phyloP scores from a whole-genome alignment of 2,888 invertebrate genomes.

The Lasioglossum pauxillum region DNA sequence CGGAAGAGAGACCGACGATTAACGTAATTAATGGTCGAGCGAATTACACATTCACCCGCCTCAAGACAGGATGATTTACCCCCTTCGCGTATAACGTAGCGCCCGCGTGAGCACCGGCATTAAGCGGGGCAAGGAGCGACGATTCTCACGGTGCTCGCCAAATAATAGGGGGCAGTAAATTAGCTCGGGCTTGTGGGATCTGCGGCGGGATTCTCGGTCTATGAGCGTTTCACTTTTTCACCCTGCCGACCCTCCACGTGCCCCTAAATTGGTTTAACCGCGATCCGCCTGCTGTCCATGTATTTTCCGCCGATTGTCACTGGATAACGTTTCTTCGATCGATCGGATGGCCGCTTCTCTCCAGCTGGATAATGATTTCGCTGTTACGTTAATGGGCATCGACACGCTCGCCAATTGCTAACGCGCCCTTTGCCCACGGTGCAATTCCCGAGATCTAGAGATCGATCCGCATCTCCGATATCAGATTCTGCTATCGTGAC shows the following conservation, averaged over 20 bases:
- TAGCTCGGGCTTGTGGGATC: slow-evolving; percentile 36
- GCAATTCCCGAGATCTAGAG: neutral
- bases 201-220: slow-evolving; percentile 23
- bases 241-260: slow-evolving; percentile 30
- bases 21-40: slow-evolving; percentile 55
- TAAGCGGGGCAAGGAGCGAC: slow-evolving; percentile 36
- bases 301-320: neutral
- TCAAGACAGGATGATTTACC: slow-evolving; percentile 54
- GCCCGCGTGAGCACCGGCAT: slow-evolving; percentile 45
- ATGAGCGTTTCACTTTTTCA: slow-evolving; percentile 28
- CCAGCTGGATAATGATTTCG: neutral
- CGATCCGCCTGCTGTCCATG: slow-evolving; percentile 7
- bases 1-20: slow-evolving; percentile 28
- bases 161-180: slow-evolving; percentile 60
- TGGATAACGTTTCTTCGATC: slow-evolving; percentile 21
- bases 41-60: slow-evolving; percentile 38
- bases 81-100: slow-evolving; percentile 19
- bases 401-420: slow-evolving; percentile 2
- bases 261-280: slow-evolving; percentile 33
- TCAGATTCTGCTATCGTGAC: neutral
- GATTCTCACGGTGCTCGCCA: slow-evolving; percentile 53
- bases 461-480: neutral
- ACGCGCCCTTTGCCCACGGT: neutral
- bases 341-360: neutral
- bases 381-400: neutral